Evolutionary conservation across 2,113 vertebrate species (phyloP).

Genomic region (Pandion haliaetus): DNA sequence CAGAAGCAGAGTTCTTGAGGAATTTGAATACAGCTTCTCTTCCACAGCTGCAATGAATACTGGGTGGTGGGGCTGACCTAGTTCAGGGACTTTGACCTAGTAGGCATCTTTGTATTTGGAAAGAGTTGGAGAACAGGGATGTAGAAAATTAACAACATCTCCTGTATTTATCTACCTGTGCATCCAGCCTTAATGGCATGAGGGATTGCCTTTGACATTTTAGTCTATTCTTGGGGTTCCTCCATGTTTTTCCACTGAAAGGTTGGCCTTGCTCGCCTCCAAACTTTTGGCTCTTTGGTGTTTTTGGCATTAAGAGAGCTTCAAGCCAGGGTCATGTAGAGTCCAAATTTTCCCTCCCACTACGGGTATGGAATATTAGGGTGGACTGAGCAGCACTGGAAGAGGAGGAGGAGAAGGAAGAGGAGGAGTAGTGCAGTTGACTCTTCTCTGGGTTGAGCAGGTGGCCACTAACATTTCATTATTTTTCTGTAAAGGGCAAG

Average conservation of each 20-base stretch:
- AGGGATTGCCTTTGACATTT: neutral
- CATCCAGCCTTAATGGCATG: fast-evolving
- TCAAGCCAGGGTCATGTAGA: neutral
- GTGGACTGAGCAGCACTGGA: neutral
- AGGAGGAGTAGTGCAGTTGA: neutral
- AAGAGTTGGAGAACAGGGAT: neutral
- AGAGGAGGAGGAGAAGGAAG: neutral
- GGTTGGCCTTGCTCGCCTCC: neutral
- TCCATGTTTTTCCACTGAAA: neutral
- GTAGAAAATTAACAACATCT: neutral
- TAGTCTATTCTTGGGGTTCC: neutral
- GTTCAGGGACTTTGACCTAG: neutral
- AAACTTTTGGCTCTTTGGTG: neutral
- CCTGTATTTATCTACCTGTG: neutral
- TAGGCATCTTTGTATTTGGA: neutral
- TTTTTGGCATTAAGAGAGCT: neutral
- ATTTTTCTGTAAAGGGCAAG: neutral
- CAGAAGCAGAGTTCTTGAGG: neutral
- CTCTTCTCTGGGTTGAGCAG: neutral
- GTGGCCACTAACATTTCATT: neutral
- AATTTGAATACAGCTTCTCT: neutral
- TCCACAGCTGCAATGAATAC: neutral
- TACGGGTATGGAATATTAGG: neutral
- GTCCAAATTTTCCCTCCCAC: neutral
- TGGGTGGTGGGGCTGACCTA: neutral